Base-by-base conservation (phyloP, 2,888 invertebrate genomes). In the Schizaphis graminum region DNA sequence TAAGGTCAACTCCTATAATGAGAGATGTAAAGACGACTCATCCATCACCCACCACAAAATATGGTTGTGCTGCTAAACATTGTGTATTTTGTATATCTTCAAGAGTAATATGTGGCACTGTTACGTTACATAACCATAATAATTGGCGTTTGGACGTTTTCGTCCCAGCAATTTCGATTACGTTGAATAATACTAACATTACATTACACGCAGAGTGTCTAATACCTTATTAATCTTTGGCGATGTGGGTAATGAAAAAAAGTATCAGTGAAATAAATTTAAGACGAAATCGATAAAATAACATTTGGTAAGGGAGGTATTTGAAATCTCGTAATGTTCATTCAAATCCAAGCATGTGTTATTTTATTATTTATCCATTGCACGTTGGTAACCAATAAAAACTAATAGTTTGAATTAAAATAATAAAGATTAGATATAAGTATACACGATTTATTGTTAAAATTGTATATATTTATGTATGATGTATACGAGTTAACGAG, bases 351-450 rank as follows among this genome's bases (percentile, higher is more conserved):
- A 5, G 67, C 67, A 13, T 2, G 67, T 67, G 67, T 13, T n/a
- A n/a, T 67, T n/a, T 1, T n/a, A 67, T n/a, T n/a, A 67, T 67
- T 67, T 67, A 67, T n/a, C n/a, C n/a, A 67, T 13, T n/a, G 67
- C n/a, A n/a, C 11, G n/a, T n/a, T n/a, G 16, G 4, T 5, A n/a
- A 1, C 3, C 3, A 4, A n/a, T 67, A 16, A 13, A 4, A n/a
- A 67, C 13, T 67, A 10, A n/a, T 28, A 67, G n/a, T 67, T 67
- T 3, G n/a, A 11, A n/a, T n/a, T 67, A 67, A n/a, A n/a, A 67
- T 16, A 35, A 67, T 67, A 67, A 67, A 16, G 67, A 67, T n/a
- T 67, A 7, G n/a, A 16, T 35, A 35, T 7, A 35, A n/a, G n/a
- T 67, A 1, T 35, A 67, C 67, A 67, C 5, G 67, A 21, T 67